Evolutionary conservation across 1,140 invertebrate genomes (phyloP), one percentile per base, ranked within the genome.

Genomic region (Yoshiicerus persimilis): DNA sequence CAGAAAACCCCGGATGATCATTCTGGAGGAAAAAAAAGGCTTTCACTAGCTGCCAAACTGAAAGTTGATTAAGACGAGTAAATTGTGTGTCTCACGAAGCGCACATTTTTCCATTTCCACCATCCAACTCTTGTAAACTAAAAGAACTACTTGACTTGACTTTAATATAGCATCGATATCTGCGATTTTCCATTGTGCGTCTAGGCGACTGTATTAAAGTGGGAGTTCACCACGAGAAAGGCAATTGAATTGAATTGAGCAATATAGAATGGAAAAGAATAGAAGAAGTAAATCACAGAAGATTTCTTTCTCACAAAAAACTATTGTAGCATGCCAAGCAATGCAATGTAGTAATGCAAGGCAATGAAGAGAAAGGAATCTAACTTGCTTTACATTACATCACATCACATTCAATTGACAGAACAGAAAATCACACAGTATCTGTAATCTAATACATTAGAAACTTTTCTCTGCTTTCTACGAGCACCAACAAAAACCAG

Each of bases 101-200:
- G 75, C 75, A 80, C 75, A 80, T 80, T 80, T 80, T 80, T 80
- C 75, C 75, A 80, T 80, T 80, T 80, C 75, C 75, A 80, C 75
- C 75, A 80, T 80, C 34, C 32, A 80, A 34, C 34, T 36, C 75
- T 80, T 38, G 27, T 38, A 80, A 80, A 80, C 20, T 20, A 80
- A 80, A 80, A 70, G 66, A 70, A 70, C 66, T 70, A 30, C 66
- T 70, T 70, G 66, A 70, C 66, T 30, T 32, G 64, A 47, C 64
- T 30, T 70, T 70, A 64, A 23, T 64, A 27, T 70, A 11, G 25
- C 9, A 70, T 30, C 41, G 9, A 30, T 27, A 70, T 30, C 25
- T 30, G 8, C 23, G 9, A 25, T 70, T 27, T 4, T 30, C 11
- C 30, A 66, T 66, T 30, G 2, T 30, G 5, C 30, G 5, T 16